phyloP scores from a whole-genome alignment of 2,113 vertebrate species.

The Phyllostomus discolor region DNA sequence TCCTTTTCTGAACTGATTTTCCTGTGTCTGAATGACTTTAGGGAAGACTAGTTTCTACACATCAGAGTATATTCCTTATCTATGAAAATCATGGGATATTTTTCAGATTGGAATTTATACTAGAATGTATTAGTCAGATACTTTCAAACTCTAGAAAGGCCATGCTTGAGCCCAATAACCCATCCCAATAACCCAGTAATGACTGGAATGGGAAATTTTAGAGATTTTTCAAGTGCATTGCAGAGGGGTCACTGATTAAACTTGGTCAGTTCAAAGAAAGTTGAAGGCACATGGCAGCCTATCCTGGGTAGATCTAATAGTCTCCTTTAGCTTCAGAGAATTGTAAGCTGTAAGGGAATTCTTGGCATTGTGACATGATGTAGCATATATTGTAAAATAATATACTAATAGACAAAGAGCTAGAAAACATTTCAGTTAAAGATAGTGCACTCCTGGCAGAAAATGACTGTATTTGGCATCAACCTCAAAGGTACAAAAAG shows the following conservation, averaged over 20 bases:
- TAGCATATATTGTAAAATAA: conserved; percentile 39
- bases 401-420: conserved; percentile 35
- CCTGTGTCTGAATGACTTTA: background rate
- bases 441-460: conserved; percentile 36
- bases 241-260: background rate
- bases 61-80: background rate
- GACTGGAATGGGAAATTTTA: background rate
- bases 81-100: background rate
- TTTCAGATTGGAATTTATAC: background rate
- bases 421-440: conserved; percentile 36
- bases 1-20: background rate
- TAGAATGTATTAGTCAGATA: background rate
- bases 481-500: background rate
- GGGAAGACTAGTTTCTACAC: background rate
- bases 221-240: background rate
- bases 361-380: conserved; percentile 1
- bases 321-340: background rate
- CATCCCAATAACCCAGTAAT: background rate
- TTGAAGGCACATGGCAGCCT: background rate
- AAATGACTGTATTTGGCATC: conserved; percentile 19
- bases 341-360: conserved; percentile 16
- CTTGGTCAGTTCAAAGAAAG: background rate
- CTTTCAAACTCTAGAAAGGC: background rate
- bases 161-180: background rate
- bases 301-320: background rate